Base-by-base conservation (phyloP, 2,113 vertebrate species). In the Abramis brama region DNA sequence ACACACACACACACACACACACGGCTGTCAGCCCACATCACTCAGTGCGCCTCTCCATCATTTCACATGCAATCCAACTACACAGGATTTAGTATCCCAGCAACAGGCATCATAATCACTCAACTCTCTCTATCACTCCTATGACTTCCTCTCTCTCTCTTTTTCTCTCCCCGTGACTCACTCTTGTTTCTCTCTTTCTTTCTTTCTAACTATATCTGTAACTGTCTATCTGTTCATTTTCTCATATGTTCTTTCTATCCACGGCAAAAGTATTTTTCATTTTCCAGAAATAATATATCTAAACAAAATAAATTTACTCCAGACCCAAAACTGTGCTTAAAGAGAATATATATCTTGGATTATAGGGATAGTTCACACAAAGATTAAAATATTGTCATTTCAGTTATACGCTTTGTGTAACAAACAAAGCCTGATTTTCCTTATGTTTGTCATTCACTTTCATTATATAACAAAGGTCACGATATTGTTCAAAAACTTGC, bases 61-160 rank as follows among this genome's bases (percentile, higher is more conserved):
- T 79, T 86, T 86, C 66, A 70, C 45, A 85, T 57, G 33, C 36
- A 73, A 50, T 62, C 64, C 75, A 74, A 43, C 76, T 83, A 62
- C 75, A 78, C 74, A 85, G 84, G n/a, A 84, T 75, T 79, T 52
- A 73, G 84, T 88, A 62, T 83, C 87, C 80, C 52, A 60, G 80
- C 87, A 88, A 88, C 87, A 62, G 45, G 50, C 74, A 73, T 70
- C 59, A 83, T 77, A 86, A 82, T 79, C 76, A 59, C 84, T 70
- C 79, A 77, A 55, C 75, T 70, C 74, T 71, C 47, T 68, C 10
- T 57, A 33, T 43, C 15, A 9, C 43, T 70, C 84, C 62, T 70
- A 19, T 21, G 23, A 60, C 33, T 75, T 75, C 64, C 83, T 77
- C 33, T 33, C 27, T 55, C 17, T 21, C 9, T 62, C 25, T 81